These are phyloP conservation scores for Protomyctophum bolini DNA, from an alignment of 2,113 vertebrate species.

Conservation along the genomic window DNA sequence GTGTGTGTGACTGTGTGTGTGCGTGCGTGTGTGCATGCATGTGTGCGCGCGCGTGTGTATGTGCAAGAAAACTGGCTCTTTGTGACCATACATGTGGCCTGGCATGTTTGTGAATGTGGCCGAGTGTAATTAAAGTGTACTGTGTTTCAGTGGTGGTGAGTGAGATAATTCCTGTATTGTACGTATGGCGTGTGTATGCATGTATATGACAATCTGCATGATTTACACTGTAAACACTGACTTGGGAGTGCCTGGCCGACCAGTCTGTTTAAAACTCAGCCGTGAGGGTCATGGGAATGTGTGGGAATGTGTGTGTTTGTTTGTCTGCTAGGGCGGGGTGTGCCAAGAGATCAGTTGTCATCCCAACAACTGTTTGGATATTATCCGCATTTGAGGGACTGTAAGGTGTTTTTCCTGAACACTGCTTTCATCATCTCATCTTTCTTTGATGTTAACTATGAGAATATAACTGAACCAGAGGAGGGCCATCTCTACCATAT, in stretches of 20 bases:
- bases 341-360: slow-evolving; percentile 26
- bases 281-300: neutral
- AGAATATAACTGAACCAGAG: slow-evolving; percentile 58
- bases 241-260: too few relatives aligned
- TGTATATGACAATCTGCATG: too few relatives aligned
- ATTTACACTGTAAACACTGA: too few relatives aligned
- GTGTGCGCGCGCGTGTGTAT: too few relatives aligned
- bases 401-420: slow-evolving; percentile 27
- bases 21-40: too few relatives aligned
- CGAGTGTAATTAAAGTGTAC: neutral
- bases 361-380: neutral
- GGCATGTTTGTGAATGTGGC: too few relatives aligned
- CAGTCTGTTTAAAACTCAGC: too few relatives aligned
- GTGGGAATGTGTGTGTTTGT: slow-evolving; percentile 9
- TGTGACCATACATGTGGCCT: too few relatives aligned
- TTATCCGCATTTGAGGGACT: neutral
- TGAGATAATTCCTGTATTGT: too few relatives aligned
- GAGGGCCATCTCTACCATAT: slow-evolving; percentile 55
- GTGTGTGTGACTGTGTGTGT: too few relatives aligned
- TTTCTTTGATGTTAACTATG: slow-evolving; percentile 55
- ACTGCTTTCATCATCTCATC: slow-evolving; percentile 46
- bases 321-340: slow-evolving; percentile 14
- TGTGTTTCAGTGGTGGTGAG: neutral
- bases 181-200: too few relatives aligned
- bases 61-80: too few relatives aligned